Conservation (phyloP, 2,797 vertebrate genomes). For the Catamblyrhynchus diadema region DNA sequence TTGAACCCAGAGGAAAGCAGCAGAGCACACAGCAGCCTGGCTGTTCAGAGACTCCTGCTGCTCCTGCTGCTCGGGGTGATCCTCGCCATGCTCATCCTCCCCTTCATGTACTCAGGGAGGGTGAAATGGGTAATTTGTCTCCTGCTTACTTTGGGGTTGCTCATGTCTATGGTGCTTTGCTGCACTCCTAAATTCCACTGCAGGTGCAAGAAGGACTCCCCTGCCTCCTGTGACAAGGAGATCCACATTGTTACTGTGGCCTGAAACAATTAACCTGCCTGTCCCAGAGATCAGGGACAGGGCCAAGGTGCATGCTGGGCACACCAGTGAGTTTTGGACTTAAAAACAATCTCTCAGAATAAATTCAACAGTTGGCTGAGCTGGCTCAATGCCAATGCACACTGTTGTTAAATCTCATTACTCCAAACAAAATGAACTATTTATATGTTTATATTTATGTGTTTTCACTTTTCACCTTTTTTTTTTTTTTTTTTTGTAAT, state of each 20-base stretch:
- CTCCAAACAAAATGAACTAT: not conserved
- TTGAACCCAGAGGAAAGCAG: not conserved
- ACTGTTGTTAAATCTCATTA: not conserved
- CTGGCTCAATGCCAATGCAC: not conserved
- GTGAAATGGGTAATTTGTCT: slow-evolving; percentile 68
- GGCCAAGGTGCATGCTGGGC: fast-evolving
- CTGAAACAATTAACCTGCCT: not conserved
- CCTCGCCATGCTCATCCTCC: slow-evolving; percentile 68
- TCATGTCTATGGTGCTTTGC: slow-evolving; percentile 68
- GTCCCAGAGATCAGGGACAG: not conserved
- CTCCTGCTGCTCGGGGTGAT: slow-evolving; percentile 69
- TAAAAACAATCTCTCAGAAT: not conserved
- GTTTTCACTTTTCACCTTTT: not conserved
- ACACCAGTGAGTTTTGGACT: not conserved
- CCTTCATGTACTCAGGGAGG: slow-evolving; percentile 61
- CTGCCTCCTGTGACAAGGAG: slow-evolving; percentile 13
- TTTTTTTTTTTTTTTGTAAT: not conserved
- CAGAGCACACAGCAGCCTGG: not conserved
- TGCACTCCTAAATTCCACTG: slow-evolving; percentile 41
- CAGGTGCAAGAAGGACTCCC: not conserved
- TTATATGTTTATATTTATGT: not conserved
- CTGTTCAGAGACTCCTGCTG: slow-evolving; percentile 58
- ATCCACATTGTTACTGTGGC: slow-evolving; percentile 50
- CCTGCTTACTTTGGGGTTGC: slow-evolving; percentile 55
- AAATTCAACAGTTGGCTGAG: not conserved